Evolutionary conservation across 2,797 vertebrate genomes (phyloP), one percentile per base, ranked within the genome.

Genomic region (Halcyon leucocephala): DNA sequence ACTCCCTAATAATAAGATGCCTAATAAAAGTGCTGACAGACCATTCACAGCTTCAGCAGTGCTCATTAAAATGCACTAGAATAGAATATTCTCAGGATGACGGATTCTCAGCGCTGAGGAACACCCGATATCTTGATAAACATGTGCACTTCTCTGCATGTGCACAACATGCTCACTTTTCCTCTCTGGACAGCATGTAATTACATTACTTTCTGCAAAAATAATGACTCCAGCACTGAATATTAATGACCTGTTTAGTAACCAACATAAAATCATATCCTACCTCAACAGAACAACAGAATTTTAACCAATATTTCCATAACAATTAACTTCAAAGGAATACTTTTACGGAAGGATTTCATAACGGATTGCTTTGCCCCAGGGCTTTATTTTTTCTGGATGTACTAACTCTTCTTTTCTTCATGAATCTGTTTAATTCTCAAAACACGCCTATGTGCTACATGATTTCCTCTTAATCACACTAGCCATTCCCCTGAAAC

Each of bases 1-100:
- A 96, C 81, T 73, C 80, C 58, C n/a, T 82, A 86, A 89, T 96
- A 95, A 94, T 87, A 90, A 93, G 96, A 93, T 81, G 84, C 88
- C 90, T 91, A 95, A 86, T 78, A 82, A 76, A 96, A 97, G 77
- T 94, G 77, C 94, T 97, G 88, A 95, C 88, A 97, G 85, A 85
- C 93, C 66, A 49, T 94, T 92, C 90, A 74, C 44, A 77, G 90
- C 57, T 89, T 86, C 78, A 61, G 73, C 69, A 72, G 89, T 0
- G 26, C 91, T 95, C 83, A 94, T 95, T 96, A 93, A 93, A 95
- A 96, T 93, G 93, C 88, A 77, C 65, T 67, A 54, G 65, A 82
- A 85, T 22, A 81, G 86, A 94, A 82, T 62, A 49, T 37, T 90
- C 82, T 74, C 42, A n/a, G 89, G 79, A 89, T 92, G 91, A 89